Percentiles rank a stretch among this genome's conserved stretches.
Conservation (phyloP, 2,888 invertebrate species). For the Athripsodes cinereus region DNA sequence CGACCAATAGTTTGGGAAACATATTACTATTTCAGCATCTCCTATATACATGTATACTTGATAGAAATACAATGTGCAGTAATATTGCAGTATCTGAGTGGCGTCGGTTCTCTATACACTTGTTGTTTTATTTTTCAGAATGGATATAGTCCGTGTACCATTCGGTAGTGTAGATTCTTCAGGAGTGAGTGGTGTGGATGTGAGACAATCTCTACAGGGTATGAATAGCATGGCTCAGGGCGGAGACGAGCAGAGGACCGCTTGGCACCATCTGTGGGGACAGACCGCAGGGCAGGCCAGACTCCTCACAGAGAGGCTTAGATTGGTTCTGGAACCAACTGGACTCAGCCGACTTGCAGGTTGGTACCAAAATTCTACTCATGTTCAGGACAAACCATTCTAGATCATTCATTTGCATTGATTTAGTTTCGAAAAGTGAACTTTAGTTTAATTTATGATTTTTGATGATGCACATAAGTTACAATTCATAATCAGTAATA, state of each 20-base stretch:
- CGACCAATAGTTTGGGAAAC: no score
- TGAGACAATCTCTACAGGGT: conserved; percentile 17
- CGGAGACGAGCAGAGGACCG: conserved; percentile 41
- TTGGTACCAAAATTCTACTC: conserved; percentile 29
- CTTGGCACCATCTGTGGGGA: conserved; percentile 59
- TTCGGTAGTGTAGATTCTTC: conserved; percentile 36
- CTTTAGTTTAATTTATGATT: not conserved
- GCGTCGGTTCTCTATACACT: no score
- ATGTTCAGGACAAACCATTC: no score
- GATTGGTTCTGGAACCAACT: conserved; percentile 93
- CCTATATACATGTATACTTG: no score
- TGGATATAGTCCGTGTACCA: conserved; percentile 31
- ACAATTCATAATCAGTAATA: no score
- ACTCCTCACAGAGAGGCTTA: conserved; percentile 86
- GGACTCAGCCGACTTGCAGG: conserved; percentile 77
- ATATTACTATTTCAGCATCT: no score
- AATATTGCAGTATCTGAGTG: no score
- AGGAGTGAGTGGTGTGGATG: conserved; percentile 33
- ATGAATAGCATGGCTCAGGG: conserved; percentile 26
- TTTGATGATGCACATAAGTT: not conserved
- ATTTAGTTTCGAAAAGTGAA: not conserved
- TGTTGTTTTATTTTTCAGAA: conserved; percentile 20
- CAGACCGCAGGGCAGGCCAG: conserved; percentile 62
- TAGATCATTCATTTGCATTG: not conserved
- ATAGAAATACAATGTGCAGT: no score